A percentile compares a stretch with the other conserved stretches of the same genome.
phyloP scores from a whole-genome alignment of 2,888 invertebrate genomes.

The Esperia sulphurella region DNA sequence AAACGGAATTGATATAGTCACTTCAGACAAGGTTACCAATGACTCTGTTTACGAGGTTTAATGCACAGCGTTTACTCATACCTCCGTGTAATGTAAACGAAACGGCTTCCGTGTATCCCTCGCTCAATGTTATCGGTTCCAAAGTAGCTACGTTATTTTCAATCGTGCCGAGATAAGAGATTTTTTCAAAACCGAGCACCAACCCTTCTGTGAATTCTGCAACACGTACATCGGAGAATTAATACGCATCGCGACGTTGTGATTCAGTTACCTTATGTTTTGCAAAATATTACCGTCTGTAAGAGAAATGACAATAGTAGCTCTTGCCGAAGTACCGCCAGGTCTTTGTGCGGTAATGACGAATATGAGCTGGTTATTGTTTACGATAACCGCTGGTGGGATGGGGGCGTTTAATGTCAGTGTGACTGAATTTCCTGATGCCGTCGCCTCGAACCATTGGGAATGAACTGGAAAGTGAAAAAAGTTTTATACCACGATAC shows the following conservation, averaged over 20 bases:
- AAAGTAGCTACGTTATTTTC: slow-evolving; percentile 17
- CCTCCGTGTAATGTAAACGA: slow-evolving; percentile 21
- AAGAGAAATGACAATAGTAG: slow-evolving; percentile 27
- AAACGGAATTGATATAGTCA: neutral
- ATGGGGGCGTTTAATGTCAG: slow-evolving; percentile 16
- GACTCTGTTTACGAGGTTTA: neutral
- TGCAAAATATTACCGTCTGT: slow-evolving; percentile 14
- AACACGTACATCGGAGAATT: neutral
- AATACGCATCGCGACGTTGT: neutral
- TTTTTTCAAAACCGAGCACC: slow-evolving; percentile 28
- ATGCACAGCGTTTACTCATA: slow-evolving; percentile 14
- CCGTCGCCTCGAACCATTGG: slow-evolving; percentile 10
- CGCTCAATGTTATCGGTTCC: slow-evolving; percentile 25
- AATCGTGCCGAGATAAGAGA: slow-evolving; percentile 28
- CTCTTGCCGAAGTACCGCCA: slow-evolving; percentile 17
- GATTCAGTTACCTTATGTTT: neutral
- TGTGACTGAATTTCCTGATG: slow-evolving; percentile 7
- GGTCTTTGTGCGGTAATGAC: slow-evolving; percentile 21
- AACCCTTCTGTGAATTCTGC: slow-evolving; percentile 15
- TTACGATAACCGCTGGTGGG: slow-evolving; percentile 24
- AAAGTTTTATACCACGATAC: no score
- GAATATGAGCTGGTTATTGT: slow-evolving; percentile 28
- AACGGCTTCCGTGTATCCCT: slow-evolving; percentile 21
- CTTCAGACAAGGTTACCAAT: neutral
- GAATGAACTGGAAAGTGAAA: slow-evolving; percentile 9